Conservation (phyloP, 2,888 invertebrate genomes). For the Stenchaetothrips biformis region DNA sequence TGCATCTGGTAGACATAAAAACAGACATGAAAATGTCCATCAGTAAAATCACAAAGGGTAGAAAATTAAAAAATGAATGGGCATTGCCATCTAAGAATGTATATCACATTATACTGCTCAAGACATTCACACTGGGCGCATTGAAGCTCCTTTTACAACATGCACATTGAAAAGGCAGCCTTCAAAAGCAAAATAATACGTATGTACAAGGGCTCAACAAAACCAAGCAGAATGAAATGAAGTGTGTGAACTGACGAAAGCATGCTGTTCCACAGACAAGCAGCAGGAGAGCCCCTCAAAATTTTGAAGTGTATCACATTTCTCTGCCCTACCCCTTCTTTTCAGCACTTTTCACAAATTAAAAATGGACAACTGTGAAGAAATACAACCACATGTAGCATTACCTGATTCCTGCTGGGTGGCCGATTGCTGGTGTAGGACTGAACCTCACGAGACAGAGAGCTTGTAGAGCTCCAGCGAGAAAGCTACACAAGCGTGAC, state of each 20-base stretch:
- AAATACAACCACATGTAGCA: neutral
- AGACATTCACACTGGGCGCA: neutral
- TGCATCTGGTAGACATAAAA: neutral
- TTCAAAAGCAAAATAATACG: neutral
- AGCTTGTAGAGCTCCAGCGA: slow-evolving; percentile 60
- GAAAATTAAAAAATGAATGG: neutral
- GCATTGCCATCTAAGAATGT: neutral
- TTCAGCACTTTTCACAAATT: neutral
- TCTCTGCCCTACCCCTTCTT: neutral
- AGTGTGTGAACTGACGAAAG: neutral
- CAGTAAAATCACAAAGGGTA: neutral
- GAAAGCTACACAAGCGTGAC: slow-evolving; percentile 54
- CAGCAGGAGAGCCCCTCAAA: neutral
- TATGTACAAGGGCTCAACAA: neutral
- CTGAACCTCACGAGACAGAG: slow-evolving; percentile 58
- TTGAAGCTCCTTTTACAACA: neutral
- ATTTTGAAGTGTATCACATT: neutral
- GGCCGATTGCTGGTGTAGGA: slow-evolving; percentile 51
- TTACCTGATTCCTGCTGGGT: slow-evolving; percentile 13
- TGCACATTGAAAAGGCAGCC: neutral
- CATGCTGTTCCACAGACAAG: neutral
- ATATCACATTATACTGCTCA: neutral
- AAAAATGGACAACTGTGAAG: neutral
- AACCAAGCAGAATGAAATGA: neutral
- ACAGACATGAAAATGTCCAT: neutral